These are phyloP conservation scores for Papilio glaucus DNA, from an alignment of 1,140 invertebrate genomes.

Conservation along the genomic window DNA sequence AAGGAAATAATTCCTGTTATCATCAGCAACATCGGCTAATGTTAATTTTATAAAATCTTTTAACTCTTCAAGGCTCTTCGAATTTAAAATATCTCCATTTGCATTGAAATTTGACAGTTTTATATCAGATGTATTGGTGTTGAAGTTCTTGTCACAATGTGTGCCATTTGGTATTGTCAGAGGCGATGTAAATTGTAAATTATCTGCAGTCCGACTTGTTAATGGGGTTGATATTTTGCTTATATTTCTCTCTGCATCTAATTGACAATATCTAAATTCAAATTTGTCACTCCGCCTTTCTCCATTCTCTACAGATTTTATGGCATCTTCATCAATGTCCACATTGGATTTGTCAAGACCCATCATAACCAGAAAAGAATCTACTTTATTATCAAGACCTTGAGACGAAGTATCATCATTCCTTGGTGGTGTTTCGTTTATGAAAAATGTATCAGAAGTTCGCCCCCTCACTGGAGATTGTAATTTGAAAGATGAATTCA, in stretches of 20 bases:
- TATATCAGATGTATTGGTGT: constrained; percentile 52
- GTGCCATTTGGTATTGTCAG: constrained; percentile 58
- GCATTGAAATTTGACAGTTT: constrained; percentile 48
- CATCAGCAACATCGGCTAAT: constrained; percentile 72
- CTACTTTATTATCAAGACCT: constrained; percentile 57
- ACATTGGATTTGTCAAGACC: constrained; percentile 70
- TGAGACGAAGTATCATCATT: constrained; percentile 51
- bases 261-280: constrained; percentile 59
- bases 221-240: constrained; percentile 75
- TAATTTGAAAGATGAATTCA: constrained; percentile 53
- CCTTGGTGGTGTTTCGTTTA: constrained; percentile 66
- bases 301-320: constrained; percentile 58
- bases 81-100: constrained; percentile 49
- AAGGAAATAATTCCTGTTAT: constrained; percentile 75
- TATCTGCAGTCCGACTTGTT: constrained; percentile 57
- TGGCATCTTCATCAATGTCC: constrained; percentile 60
- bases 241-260: constrained; percentile 69
- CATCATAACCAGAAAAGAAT: constrained; percentile 76
- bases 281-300: constrained; percentile 62
- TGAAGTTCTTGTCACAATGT: constrained; percentile 57
- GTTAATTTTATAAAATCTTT: constrained; percentile 77
- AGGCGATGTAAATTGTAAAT: constrained; percentile 65
- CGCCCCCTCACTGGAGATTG: constrained; percentile 59
- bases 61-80: constrained; percentile 68
- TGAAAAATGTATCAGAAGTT: constrained; percentile 71